Evolutionary conservation across 2,113 vertebrate genomes (phyloP), one percentile per base, ranked within the genome.

Genomic region (Periophthalmus modestus): DNA sequence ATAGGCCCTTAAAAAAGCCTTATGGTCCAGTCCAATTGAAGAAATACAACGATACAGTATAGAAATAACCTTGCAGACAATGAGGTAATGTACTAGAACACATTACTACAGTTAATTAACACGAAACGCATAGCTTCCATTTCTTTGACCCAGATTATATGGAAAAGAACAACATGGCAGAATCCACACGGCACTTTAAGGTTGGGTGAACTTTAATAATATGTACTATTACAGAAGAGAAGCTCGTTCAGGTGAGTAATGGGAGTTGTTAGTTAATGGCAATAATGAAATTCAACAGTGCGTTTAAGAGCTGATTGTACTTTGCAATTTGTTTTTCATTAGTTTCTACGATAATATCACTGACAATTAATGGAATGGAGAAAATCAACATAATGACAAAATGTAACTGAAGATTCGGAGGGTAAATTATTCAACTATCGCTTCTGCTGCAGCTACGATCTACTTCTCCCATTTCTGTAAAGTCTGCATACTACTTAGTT

Each of bases 41-140:
- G 39, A n/a, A 34, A 34, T 66, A 61, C 72, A 75, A 63, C 67
- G 67, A 72, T 69, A 47, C 55, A 63, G 59, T 62, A 50, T 66
- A 47, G 33, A 34, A 16, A 47, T 66, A 57, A 74, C 21, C 71
- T 33, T 68, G 34, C 5, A 68, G 11, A 52, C 13, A 58, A 59
- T 14, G 63, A n/a, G 59, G 58, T 36, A 43, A 15, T 0, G n/a
- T 48, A 39, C 43, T 11, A 33, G 59, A n/a, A 55, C 5, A 66
- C 14, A 54, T 43, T 47, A 73, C 13, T 52, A 52, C 10, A 54
- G 23, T 39, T 50, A 34, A 76, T 68, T 7, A 63, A 24, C 16
- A 19, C 4, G 33, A 70, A 71, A 16, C 57, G 48, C 36, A 5
- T 14, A 43, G 7, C 23, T 57, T 55, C 62, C 0, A 67, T 71